Percentiles rank a stretch among this genome's conserved stretches.
These are phyloP conservation scores for Schizopygopsis pylzovi DNA, from an alignment of 2,797 vertebrate genomes.

Conservation along the genomic window DNA sequence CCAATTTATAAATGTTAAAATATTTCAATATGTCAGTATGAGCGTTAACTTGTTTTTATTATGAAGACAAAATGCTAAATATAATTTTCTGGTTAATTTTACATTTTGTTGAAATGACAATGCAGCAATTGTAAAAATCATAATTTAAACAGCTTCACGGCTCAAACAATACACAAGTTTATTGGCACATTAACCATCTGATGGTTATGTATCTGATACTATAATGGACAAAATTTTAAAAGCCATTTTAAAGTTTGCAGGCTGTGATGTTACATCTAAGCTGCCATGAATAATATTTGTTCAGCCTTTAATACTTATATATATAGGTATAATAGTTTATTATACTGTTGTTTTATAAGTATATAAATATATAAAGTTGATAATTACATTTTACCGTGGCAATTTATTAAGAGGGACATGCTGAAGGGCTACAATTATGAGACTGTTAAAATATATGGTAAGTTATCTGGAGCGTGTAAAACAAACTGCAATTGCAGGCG, in stretches of 20 bases:
- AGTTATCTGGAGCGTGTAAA: slow-evolving; percentile 71
- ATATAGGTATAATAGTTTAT: not conserved
- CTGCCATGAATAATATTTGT: not conserved
- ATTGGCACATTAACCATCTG: not conserved
- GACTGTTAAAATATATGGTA: slow-evolving; percentile 69
- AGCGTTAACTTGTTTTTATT: too few species aligned
- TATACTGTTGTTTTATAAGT: slow-evolving; percentile 1
- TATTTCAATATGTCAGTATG: not conserved
- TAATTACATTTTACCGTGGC: not conserved
- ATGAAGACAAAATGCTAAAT: not conserved
- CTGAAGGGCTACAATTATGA: slow-evolving; percentile 52
- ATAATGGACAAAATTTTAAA: not conserved
- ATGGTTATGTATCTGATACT: not conserved
- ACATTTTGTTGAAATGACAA: too few species aligned
- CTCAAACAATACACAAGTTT: not conserved
- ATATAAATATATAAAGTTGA: slow-evolving; percentile 34
- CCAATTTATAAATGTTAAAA: not conserved
- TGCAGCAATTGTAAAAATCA: not conserved
- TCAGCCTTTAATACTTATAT: slow-evolving; percentile 22
- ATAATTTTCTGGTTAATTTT: not conserved
- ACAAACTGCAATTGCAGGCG: slow-evolving; percentile 66
- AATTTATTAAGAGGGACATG: slow-evolving; percentile 14
- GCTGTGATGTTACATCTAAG: not conserved
- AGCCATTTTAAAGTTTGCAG: not conserved
- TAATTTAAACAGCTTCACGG: not conserved